Evolutionary conservation across 2,888 invertebrate genomes (phyloP).

Genomic region (Apocheima hispidaria): DNA sequence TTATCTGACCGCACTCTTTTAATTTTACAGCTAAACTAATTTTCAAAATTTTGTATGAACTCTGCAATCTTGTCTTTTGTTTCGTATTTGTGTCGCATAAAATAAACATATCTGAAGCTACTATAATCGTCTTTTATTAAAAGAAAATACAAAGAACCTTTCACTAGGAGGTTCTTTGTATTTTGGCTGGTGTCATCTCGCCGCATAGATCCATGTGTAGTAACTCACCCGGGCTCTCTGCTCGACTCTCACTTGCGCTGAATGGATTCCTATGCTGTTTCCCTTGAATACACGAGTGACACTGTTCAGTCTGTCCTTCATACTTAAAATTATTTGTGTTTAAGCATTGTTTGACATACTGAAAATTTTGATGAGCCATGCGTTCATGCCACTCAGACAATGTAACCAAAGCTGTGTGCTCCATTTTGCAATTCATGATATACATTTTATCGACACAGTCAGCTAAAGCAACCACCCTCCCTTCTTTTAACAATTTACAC

Average conservation of each 20-base stretch:
- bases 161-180: too few species aligned
- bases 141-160: background rate
- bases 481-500: constrained; percentile 12
- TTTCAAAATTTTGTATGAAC: background rate
- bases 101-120: background rate
- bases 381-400: constrained; percentile 11
- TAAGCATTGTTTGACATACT: constrained; percentile 3
- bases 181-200: constrained; percentile 6
- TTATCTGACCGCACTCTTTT: background rate
- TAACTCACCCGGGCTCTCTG: background rate
- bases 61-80: background rate
- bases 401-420: background rate
- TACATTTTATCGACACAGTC: constrained; percentile 9
- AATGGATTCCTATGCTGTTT: constrained; percentile 3
- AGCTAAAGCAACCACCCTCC: constrained; percentile 1
- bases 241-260: constrained; percentile 5
- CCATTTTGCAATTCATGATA: background rate
- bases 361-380: constrained; percentile 4
- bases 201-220: constrained; percentile 8
- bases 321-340: background rate
- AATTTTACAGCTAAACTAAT: background rate
- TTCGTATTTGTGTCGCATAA: background rate
- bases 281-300: constrained; percentile 4
- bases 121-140: background rate
- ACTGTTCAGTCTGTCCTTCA: constrained; percentile 8